Evolutionary conservation across 2,888 invertebrate genomes (phyloP), one percentile per base, ranked within the genome.

Genomic region (Diadegma fenestrale): DNA sequence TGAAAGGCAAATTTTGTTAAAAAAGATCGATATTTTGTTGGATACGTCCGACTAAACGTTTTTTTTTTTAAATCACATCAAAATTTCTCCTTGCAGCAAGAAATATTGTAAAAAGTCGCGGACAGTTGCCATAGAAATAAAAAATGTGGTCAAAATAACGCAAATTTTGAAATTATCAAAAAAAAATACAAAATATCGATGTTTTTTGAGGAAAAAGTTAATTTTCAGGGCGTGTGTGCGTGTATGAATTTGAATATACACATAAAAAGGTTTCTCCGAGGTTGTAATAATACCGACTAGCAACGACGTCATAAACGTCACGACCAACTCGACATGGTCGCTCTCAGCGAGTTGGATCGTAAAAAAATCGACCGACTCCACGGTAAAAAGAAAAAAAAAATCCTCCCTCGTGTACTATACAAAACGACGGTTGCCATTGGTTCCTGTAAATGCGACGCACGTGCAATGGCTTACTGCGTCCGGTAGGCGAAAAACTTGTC

Each of bases 251-350:
- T 33, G n/a, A 17, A 48, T 30, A 69, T 10, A 17, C 2, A 22
- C 4, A 69, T 30, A 17, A 10, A 30, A 71, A 37, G 10, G 41
- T 77, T 66, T 30, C 48, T 26, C 41, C 33, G 22, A 77, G 77
- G 41, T 75, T 72, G 73, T 78, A 81, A 81, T 61, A 80, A n/a
- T n/a, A n/a, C n/a, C n/a, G n/a, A n/a, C 63, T 63, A 54, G 41
- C 73, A 78, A 78, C 82, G 77, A 63, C 69, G 84, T 51, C 63
- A 81, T 84, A 84, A 84, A 84, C 51, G 80, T 84, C 84, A 73
- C n/a, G 81, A 26, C 54, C 77, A 78, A 68, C 45, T 73, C 58
- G 78, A 63, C 78, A 63, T 43, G 77, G 77, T 73, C 77, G 80
- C 66, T 72, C 68, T 77, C 77, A 58, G 37, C 75, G 78, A 69